Conservation (phyloP, 2,113 vertebrate genomes). For the Bucco capensis region DNA sequence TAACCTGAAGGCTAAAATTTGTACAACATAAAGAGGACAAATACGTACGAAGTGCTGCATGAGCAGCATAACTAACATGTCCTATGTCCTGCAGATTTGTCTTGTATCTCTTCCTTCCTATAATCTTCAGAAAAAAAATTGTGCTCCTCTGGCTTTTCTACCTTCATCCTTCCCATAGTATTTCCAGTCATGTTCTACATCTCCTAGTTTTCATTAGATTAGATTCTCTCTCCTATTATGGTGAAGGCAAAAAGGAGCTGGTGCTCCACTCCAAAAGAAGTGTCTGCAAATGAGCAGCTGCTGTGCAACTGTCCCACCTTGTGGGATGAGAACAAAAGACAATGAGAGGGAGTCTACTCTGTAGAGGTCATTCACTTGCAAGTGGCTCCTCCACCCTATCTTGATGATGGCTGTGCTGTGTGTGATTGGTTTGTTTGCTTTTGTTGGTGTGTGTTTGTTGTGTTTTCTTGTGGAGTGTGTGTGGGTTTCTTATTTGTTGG, state of each 20-base stretch:
- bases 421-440: not conserved
- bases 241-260: not conserved
- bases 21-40: no score
- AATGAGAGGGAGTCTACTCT: rapidly evolving
- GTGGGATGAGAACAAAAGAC: not conserved
- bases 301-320: not conserved
- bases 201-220: not conserved
- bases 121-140: not conserved
- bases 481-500: not conserved
- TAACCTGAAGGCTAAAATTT: not conserved
- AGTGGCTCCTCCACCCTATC: not conserved
- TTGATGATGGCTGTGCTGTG: not conserved
- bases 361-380: not conserved
- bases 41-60: not conserved
- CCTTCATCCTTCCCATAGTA: not conserved
- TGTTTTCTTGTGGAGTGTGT: not conserved
- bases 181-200: not conserved
- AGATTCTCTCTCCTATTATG: not conserved
- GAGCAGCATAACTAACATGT: not conserved
- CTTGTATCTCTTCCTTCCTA: not conserved
- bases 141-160: not conserved
- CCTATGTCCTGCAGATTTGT: not conserved
- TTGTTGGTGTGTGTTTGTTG: not conserved
- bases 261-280: not conserved
- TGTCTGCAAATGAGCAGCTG: no score